Conservation (phyloP, 2,113 vertebrate species). For the Columba livia region DNA sequence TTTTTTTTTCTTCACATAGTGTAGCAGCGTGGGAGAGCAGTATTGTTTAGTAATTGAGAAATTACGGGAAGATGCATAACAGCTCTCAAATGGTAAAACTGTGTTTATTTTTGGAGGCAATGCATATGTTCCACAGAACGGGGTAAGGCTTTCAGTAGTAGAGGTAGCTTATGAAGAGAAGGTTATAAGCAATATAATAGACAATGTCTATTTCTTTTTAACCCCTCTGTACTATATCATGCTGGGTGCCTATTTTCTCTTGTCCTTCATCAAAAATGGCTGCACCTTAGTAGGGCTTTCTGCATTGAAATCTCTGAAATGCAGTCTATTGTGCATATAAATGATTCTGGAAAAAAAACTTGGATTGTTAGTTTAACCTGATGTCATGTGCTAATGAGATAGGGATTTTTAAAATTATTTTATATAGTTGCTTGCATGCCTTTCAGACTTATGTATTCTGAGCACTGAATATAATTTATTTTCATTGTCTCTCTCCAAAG, state of each 20-base stretch:
- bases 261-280: neutral
- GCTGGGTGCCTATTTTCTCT: neutral
- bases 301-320: neutral
- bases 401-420: neutral
- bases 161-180: neutral
- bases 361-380: neutral
- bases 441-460: neutral
- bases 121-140: rapidly evolving
- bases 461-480: neutral
- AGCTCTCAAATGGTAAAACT: neutral
- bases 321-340: neutral
- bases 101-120: neutral
- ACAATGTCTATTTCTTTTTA: neutral
- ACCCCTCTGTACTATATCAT: neutral
- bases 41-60: neutral
- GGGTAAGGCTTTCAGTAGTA: neutral
- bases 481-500: neutral
- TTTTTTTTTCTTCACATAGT: neutral
- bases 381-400: neutral
- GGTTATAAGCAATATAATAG: neutral
- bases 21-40: neutral
- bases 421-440: neutral
- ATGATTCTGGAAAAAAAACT: neutral
- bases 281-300: neutral
- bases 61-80: neutral